phyloP scores from a whole-genome alignment of 2,888 invertebrate species.

The Oscheius onirici region DNA sequence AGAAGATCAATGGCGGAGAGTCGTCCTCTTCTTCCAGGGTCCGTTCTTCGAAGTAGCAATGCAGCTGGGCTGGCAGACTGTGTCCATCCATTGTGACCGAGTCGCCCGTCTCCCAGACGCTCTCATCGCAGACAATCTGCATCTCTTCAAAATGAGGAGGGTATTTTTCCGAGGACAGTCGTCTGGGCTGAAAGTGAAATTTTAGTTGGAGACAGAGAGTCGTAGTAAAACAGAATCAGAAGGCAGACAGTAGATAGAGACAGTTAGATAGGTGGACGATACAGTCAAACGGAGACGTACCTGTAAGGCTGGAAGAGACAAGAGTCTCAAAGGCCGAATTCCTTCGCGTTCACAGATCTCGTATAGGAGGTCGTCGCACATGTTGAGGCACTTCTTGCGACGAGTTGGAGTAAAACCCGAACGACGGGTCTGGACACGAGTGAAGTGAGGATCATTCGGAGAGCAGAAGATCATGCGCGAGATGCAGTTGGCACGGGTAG shows the following conservation, averaged over 20 bases:
- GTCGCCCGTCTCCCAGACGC: slow-evolving; percentile 26
- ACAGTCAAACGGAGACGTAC: neutral
- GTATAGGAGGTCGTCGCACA: slow-evolving; percentile 28
- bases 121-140: slow-evolving; percentile 15
- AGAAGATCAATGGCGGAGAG: neutral
- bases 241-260: no score
- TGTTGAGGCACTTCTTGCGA: neutral
- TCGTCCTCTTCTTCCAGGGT: no score
- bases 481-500: slow-evolving; percentile 12
- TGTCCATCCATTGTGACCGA: neutral
- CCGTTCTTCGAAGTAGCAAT: no score
- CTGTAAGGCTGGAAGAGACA: slow-evolving; percentile 15
- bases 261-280: no score
- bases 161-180: no score
- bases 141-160: neutral
- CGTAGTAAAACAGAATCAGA: no score
- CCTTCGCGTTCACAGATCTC: slow-evolving; percentile 23
- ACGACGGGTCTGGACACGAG: slow-evolving; percentile 14
- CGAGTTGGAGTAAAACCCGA: slow-evolving; percentile 1
- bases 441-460: slow-evolving; percentile 16
- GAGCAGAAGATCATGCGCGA: slow-evolving; percentile 11
- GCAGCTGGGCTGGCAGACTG: no score
- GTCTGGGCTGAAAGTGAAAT: no score
- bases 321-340: slow-evolving; percentile 14
- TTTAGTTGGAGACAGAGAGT: no score